phyloP scores from a whole-genome alignment of 2,797 vertebrate genomes.

The Microhierax caerulescens region DNA sequence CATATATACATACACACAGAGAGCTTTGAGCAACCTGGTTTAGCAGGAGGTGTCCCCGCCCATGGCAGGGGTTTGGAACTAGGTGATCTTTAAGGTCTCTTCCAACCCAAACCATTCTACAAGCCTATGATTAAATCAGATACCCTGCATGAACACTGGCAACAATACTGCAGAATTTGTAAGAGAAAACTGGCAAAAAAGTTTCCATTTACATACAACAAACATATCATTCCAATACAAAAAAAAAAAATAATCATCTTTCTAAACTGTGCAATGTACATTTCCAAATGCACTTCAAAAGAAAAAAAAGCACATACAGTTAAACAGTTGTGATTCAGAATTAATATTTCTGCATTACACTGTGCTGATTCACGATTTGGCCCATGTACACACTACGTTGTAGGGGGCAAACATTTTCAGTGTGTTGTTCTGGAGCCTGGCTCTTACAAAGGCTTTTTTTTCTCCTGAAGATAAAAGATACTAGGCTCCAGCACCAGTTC shows the following conservation, averaged over 20 bases:
- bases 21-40: too few relatives aligned
- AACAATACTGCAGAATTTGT: neutral
- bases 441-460: neutral
- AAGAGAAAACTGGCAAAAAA: too few relatives aligned
- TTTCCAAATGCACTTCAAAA: neutral
- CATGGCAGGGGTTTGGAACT: too few relatives aligned
- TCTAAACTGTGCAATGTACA: neutral
- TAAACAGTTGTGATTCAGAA: neutral
- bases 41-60: too few relatives aligned
- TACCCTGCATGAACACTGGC: neutral
- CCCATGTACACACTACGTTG: fast-evolving
- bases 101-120: too few relatives aligned
- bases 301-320: neutral
- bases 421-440: neutral
- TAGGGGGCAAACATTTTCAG: neutral
- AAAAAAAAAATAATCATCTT: neutral
- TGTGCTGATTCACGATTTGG: neutral
- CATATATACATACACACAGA: too few relatives aligned
- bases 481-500: neutral
- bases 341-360: neutral
- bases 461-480: neutral
- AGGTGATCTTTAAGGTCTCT: too few relatives aligned
- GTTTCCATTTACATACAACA: neutral
- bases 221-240: neutral
- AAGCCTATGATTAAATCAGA: neutral